phyloP scores from a whole-genome alignment of 1,140 invertebrate species.

The Eciton burchellii region DNA sequence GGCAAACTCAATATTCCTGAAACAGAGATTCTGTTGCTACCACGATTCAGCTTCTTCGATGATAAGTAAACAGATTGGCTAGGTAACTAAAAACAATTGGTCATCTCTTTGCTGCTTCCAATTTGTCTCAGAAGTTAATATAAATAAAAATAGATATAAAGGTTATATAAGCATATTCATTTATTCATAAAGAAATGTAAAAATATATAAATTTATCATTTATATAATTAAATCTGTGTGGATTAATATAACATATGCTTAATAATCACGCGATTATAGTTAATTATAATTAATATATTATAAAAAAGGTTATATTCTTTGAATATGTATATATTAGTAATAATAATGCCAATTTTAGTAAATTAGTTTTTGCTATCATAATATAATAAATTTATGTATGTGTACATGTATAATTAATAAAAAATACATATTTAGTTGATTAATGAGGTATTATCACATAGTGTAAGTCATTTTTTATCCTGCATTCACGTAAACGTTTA shows the following conservation, averaged over 20 bases:
- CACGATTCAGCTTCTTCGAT: slow-evolving; percentile 47
- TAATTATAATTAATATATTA: neutral
- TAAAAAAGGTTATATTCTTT: neutral
- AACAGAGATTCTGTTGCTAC: slow-evolving; percentile 41
- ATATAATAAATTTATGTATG: neutral
- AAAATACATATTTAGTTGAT: neutral
- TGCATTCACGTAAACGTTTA: slow-evolving; percentile 79
- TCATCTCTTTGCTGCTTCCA: neutral
- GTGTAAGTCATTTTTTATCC: slow-evolving; percentile 75
- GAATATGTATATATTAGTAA: no score
- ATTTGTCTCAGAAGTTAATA: slow-evolving; percentile 18
- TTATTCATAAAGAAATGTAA: neutral
- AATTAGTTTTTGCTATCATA: neutral
- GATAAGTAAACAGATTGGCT: slow-evolving; percentile 31
- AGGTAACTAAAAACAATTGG: slow-evolving; percentile 48
- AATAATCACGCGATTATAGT: neutral
- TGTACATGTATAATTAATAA: no score
- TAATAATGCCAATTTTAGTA: slow-evolving; percentile 3
- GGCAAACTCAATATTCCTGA: slow-evolving; percentile 73
- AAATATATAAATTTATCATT: neutral
- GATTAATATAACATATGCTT: no score
- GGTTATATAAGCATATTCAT: slow-evolving; percentile 12
- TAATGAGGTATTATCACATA: slow-evolving; percentile 72
- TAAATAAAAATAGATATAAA: neutral
- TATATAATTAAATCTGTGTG: neutral